Evolutionary conservation across 2,113 vertebrate species (phyloP).

Genomic region (Chaetodon auriga): DNA sequence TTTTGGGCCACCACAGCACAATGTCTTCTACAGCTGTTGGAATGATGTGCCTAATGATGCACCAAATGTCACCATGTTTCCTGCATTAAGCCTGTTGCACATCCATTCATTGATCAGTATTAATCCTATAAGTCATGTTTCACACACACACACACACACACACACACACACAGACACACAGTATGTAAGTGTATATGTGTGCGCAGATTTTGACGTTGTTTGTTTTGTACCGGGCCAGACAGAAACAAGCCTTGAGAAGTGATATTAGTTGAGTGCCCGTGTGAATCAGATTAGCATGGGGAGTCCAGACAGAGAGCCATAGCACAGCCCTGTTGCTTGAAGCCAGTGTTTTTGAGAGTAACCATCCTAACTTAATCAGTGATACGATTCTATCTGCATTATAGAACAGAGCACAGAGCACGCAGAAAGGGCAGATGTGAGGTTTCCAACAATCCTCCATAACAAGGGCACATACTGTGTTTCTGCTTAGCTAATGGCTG

Average conservation of each 20-base stretch:
- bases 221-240: slow-evolving; percentile 20
- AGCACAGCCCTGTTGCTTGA: slow-evolving; percentile 33
- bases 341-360: slow-evolving; percentile 42
- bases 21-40: slow-evolving; percentile 36
- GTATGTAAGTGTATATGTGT: not conserved
- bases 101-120: slow-evolving; percentile 55
- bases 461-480: slow-evolving; percentile 2
- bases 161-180: not conserved
- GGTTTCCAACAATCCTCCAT: slow-evolving; percentile 32
- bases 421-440: slow-evolving; percentile 19
- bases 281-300: slow-evolving; percentile 59
- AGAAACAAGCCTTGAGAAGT: slow-evolving; percentile 63
- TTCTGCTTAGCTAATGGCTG: slow-evolving; percentile 45
- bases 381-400: not conserved
- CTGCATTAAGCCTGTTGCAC: slow-evolving; percentile 35
- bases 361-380: slow-evolving; percentile 32
- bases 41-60: slow-evolving; percentile 55
- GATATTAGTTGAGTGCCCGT: slow-evolving; percentile 41
- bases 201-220: slow-evolving; percentile 8
- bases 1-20: slow-evolving; percentile 24
- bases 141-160: not conserved
- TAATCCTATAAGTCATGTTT: slow-evolving; percentile 44
- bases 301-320: slow-evolving; percentile 46
- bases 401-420: not conserved
- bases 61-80: slow-evolving; percentile 45